Evolutionary conservation across 2,797 vertebrate genomes (phyloP), one percentile per base, ranked within the genome.

Genomic region (Pitangus sulphuratus): DNA sequence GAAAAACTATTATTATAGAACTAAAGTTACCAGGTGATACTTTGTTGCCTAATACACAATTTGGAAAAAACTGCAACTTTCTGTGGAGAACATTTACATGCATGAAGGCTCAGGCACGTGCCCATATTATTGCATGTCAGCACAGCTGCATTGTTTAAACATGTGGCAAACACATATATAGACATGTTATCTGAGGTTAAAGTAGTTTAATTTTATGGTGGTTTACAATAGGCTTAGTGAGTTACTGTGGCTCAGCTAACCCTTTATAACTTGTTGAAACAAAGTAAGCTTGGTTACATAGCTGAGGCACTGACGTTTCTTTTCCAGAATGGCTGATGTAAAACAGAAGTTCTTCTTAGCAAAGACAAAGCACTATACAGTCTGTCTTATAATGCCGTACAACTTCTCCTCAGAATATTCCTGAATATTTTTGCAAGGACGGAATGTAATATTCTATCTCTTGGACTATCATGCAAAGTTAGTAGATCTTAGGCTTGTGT

Each of bases 371-470:
- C 19, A 9, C 33, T n/a, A 7, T n/a, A 15, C 28, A 70, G 2
- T 37, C 44, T 53, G 16, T 53, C 24, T 85, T 70, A 56, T 1
- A 80, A 53, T 81, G 50, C 33, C 10, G 8, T 56, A 8, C 14
- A 62, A n/a, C 28, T 60, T 78, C 51, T 42, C 24, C 70, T 87
- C 80, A 48, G 60, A 80, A 87, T 58, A 35, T 69, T 95, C 70
- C 80, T 61, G 65, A 82, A 53, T 74, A 35, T 51, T 89, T 88
- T 94, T 87, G 35, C 39, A 47, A 84, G 61, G 69, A 37, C n/a
- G 31, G 50, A 82, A 50, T 44, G 31, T 64, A 44, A 35, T 35
- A 57, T 31, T 74, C 51, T 62, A 5, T 77, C 11, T 91, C 79
- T 66, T 66, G 20, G 47, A 80, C 28, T 57, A 6, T 78, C 39